A percentile compares a stretch with the other conserved stretches of the same genome.
Conservation (phyloP, 1,140 invertebrate species). For the Melitaea cinxia region DNA sequence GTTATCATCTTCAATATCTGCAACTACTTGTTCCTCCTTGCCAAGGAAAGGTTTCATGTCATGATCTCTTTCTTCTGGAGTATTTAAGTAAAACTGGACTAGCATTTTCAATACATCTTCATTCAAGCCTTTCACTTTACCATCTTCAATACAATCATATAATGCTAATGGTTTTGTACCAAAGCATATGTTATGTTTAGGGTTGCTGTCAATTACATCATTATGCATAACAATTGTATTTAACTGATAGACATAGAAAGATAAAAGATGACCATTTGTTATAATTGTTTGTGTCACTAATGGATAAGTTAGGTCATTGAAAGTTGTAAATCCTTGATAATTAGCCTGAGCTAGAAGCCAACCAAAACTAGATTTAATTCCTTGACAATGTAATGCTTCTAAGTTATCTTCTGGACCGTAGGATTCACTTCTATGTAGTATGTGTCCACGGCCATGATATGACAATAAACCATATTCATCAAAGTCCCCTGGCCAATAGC, state of each 20-base stretch:
- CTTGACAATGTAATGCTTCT: slow-evolving; percentile 87
- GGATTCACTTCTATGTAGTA: slow-evolving; percentile 71
- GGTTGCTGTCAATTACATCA: slow-evolving; percentile 84
- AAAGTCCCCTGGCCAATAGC: slow-evolving; percentile 90
- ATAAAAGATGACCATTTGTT: slow-evolving; percentile 92
- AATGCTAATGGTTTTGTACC: slow-evolving; percentile 87
- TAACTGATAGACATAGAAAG: slow-evolving; percentile 93
- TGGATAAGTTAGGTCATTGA: slow-evolving; percentile 94
- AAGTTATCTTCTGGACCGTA: slow-evolving; percentile 81
- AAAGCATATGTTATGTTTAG: slow-evolving; percentile 91
- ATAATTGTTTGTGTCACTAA: slow-evolving; percentile 91
- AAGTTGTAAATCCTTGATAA: slow-evolving; percentile 94
- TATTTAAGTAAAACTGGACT: slow-evolving; percentile 89
- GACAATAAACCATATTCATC: slow-evolving; percentile 90
- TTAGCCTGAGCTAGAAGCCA: slow-evolving; percentile 91
- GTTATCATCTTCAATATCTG: slow-evolving; percentile 86
- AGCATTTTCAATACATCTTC: slow-evolving; percentile 89
- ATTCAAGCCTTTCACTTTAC: slow-evolving; percentile 90
- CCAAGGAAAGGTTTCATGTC: slow-evolving; percentile 89
- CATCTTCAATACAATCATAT: slow-evolving; percentile 88
- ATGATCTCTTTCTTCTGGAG: slow-evolving; percentile 83
- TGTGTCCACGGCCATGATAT: slow-evolving; percentile 84
- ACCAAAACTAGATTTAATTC: slow-evolving; percentile 88
- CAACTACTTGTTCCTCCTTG: slow-evolving; percentile 82
- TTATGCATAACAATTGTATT: slow-evolving; percentile 89